Evolutionary conservation across 2,888 invertebrate species (phyloP).

Genomic region (Microctonus aethiopoides): DNA sequence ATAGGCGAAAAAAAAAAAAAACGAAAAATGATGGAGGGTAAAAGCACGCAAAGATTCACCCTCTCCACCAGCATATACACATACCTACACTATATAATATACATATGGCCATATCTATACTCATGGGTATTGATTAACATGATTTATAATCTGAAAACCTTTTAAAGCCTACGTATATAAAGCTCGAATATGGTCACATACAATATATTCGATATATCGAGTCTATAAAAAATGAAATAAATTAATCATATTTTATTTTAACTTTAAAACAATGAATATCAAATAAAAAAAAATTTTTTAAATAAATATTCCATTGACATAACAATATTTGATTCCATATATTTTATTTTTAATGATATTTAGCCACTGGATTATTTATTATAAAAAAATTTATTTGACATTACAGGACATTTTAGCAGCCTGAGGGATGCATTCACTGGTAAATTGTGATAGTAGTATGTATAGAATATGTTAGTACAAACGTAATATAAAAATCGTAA

Average conservation of each 20-base stretch:
- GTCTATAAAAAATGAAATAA: background rate
- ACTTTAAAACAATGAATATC: background rate
- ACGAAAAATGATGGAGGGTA: slow-evolving; percentile 2
- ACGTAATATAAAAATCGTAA: background rate
- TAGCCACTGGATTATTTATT: background rate
- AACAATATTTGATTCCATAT: background rate
- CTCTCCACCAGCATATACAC: background rate
- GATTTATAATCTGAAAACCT: background rate
- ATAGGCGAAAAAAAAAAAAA: slow-evolving; percentile 25
- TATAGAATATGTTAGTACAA: background rate
- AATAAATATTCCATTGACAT: background rate
- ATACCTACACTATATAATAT: background rate
- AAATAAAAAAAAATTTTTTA: background rate
- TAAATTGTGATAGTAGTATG: background rate
- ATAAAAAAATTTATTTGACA: background rate
- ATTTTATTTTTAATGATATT: background rate
- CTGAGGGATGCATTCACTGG: background rate
- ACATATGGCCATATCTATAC: background rate
- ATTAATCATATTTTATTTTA: background rate
- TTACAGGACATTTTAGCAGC: background rate
- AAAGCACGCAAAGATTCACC: slow-evolving; percentile 11
- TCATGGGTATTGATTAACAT: background rate
- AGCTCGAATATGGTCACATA: background rate
- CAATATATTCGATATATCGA: background rate
- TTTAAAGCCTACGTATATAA: background rate